Base-by-base conservation (phyloP, 2,113 vertebrate genomes). In the Corynorhinus townsendii region DNA sequence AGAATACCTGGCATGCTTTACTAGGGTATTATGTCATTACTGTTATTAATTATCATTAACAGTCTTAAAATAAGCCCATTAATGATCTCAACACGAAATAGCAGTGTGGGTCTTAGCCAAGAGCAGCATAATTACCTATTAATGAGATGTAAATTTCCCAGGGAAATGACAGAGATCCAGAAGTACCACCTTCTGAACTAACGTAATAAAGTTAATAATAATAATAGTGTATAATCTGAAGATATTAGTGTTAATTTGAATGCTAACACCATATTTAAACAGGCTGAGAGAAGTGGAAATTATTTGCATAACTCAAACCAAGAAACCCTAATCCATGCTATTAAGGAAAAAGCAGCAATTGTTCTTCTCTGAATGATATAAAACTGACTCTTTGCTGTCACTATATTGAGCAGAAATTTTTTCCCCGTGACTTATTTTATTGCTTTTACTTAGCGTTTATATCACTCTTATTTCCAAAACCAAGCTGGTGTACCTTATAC, bases 61-160 rank as follows among this genome's bases (percentile, higher is more conserved):
- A 91, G 94, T 95, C 93, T 97, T 97, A 96, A 97, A 97, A 96
- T 96, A 95, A 52, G 68, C 93, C 96, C 93, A 95, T 95, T 97
- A 97, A 96, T 92, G 90, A 97, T 93, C 82, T 95, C 81, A 94
- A 94, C 95, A 96, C 89, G 92, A 96, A 97, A 94, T 83, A 94
- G 73, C 73, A 43, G 79, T 94, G 86, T 40, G 45, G 87, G 94
- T 96, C 93, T 96, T 95, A 91, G 96, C 96, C 94, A 96, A 95
- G 95, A 97, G 83, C 73, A 80, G 95, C 89, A 72, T 93, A 97
- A 97, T 97, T 97, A 90, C 86, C 94, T 96, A 97, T 96, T 97
- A 97, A 97, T 96, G 95, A 97, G 96, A 97, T 97, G 96, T 59
- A 97, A 97, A 97, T 97, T 97, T 97, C 93, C 86, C 71, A 96